Evolutionary conservation across 1,140 invertebrate species (phyloP), one percentile per base, ranked within the genome.

Genomic region (Bradynema listronoti): DNA sequence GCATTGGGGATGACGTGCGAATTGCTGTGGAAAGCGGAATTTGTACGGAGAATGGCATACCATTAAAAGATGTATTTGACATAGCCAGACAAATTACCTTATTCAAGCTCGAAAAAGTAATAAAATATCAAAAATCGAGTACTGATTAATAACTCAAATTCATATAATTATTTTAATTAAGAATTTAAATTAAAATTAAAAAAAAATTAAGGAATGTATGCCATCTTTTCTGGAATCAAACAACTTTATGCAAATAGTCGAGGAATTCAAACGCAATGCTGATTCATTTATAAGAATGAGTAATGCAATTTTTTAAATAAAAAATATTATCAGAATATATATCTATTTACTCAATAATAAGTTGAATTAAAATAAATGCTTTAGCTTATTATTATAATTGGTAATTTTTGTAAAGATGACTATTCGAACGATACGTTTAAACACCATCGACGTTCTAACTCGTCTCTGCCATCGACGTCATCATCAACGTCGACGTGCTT

Each of bases 11-110:
- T 45, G 22, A 43, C 25, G 32, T 55, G 24, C 52, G 52, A 16
- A 54, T 55, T 3, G 50, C 41, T n/a, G 4, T 55, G 3, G 52
- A 55, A 27, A 11, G 50, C 5, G 16, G 52, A 9, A 55, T 55
- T 56, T 55, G 52, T n/a, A 55, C 52, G 32, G n/a, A 27, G 27
- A 45, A 55, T n/a, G 52, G 52, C 7, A 43, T 43, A 14, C 33
- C 52, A 36, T 47, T 27, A 55, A 55, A 43, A 3, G 4, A 55
- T 54, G 33, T 24, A 11, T 55, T 55, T 27, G 52, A 55, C 41
- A 55, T 11, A n/a, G 9, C 52, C n/a, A 3, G 50, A n/a, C 52
- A 50, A 3, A 55, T 55, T 55, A 45, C 33, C n/a, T 30, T 45
- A n/a, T 7, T 3, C n/a, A n/a, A 19, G 19, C 52, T 55, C 16